Evolutionary conservation across 2,888 invertebrate species (phyloP).

Genomic region (Chrysolina oricalcia): DNA sequence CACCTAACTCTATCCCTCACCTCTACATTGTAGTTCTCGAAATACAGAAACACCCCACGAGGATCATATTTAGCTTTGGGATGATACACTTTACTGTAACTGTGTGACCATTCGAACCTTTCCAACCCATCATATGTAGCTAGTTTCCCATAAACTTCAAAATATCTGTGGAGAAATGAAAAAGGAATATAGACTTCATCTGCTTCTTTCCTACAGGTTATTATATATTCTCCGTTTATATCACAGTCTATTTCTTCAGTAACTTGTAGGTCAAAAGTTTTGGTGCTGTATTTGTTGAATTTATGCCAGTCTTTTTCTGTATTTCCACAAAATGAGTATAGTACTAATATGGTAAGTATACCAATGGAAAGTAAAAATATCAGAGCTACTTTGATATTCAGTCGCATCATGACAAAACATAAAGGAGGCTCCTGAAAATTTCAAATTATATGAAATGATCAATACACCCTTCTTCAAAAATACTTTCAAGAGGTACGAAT

Average conservation of each 20-base stretch:
- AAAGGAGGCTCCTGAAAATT: slow-evolving; percentile 69
- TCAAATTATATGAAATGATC: neutral
- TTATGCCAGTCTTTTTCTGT: slow-evolving; percentile 59
- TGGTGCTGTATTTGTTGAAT: slow-evolving; percentile 56
- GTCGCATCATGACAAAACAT: slow-evolving; percentile 81
- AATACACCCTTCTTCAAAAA: neutral
- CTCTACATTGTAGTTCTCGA: slow-evolving; percentile 98
- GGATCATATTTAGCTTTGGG: slow-evolving; percentile 93
- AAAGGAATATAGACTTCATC: slow-evolving; percentile 94
- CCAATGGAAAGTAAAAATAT: slow-evolving; percentile 79
- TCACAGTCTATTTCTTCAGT: slow-evolving; percentile 87
- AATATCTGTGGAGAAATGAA: slow-evolving; percentile 93
- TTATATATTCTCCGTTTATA: slow-evolving; percentile 87
- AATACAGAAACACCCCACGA: slow-evolving; percentile 94
- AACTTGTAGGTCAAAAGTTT: slow-evolving; percentile 69
- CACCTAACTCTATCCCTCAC: slow-evolving; percentile 89
- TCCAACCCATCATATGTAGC: slow-evolving; percentile 82
- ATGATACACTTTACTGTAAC: slow-evolving; percentile 91
- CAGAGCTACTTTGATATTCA: slow-evolving; percentile 85
- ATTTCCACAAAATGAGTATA: slow-evolving; percentile 84
- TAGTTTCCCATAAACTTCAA: slow-evolving; percentile 94
- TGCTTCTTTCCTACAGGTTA: slow-evolving; percentile 68
- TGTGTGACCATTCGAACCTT: slow-evolving; percentile 95
- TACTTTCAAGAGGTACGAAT: slow-evolving; percentile 3
- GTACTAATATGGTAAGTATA: slow-evolving; percentile 79